Conservation (phyloP, 1,140 invertebrate species). For the Rhagoletis zephyria region DNA sequence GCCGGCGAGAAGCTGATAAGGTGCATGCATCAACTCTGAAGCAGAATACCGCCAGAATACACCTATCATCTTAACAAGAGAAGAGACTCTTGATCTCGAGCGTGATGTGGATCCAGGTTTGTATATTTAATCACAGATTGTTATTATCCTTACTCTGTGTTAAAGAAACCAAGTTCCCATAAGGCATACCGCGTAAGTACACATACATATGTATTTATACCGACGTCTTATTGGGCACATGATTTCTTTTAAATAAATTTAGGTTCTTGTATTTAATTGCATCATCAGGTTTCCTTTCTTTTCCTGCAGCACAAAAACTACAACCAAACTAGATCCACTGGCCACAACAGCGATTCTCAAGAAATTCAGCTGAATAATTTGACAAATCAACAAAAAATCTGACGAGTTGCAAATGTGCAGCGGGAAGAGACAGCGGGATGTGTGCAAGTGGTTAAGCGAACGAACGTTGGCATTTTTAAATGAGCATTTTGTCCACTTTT, state of each 20-base stretch:
- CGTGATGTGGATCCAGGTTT: too few relatives aligned
- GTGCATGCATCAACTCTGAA: too few relatives aligned
- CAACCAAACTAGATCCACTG: constrained; percentile 9
- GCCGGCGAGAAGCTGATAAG: too few relatives aligned
- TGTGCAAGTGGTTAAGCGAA: neutral
- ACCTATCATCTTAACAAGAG: too few relatives aligned
- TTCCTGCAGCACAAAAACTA: neutral
- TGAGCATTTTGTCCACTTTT: constrained; percentile 44
- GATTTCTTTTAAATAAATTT: constrained; percentile 23
- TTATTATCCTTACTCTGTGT: too few relatives aligned
- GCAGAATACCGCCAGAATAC: too few relatives aligned
- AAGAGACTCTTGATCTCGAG: too few relatives aligned
- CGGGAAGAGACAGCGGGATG: neutral
- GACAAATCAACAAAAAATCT: constrained; percentile 55
- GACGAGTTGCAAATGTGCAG: constrained; percentile 24
- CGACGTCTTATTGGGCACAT: neutral
- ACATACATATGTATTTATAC: neutral
- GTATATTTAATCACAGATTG: too few relatives aligned
- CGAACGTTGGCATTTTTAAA: constrained; percentile 53
- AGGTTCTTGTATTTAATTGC: neutral
- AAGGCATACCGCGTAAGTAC: neutral
- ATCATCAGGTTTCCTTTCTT: constrained; percentile 27
- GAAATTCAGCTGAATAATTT: constrained; percentile 54
- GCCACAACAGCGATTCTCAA: constrained; percentile 37
- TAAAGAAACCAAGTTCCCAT: neutral